Evolutionary conservation across 2,888 invertebrate genomes (phyloP), one percentile per base, ranked within the genome.

Genomic region (Odontocolon sp.): DNA sequence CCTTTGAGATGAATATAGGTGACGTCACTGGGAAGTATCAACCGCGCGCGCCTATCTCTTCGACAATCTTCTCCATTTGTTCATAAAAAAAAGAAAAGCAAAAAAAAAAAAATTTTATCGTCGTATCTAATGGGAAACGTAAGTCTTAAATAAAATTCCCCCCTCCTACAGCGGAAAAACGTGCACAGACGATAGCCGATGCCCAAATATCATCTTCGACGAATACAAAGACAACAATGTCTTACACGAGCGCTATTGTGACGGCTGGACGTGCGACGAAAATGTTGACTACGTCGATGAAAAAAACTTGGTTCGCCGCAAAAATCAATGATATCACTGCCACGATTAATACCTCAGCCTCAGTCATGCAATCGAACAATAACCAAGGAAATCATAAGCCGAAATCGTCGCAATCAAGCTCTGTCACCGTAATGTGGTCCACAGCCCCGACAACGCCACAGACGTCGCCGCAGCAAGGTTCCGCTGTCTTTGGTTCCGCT

Each of bases 261-360:
- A 92, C 92, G 23, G 90, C 92, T 16, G 92, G 92, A 38, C 90
- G 91, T 77, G 86, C 89, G 38, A 87, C 89, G 36, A 89, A 90
- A 79, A 87, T 87, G 40, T 91, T 92, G 14, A 92, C 92, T 68
- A 92, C 93, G 82, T 92, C 92, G 64, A 92, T 94, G n/a, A 92
- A 93, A 54, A 94, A 94, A 90, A 94, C 95, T 1, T 69, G 72
- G 64, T 95, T 95, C 91, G 95, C 95, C 14, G 95, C 95, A 68
- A 95, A 95, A 90, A 92, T 95, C 68, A 94, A 94, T 5, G 93
- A 94, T 90, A 90, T 91, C 84, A 91, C 91, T 82, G 87, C 89
- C 71, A 83, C 88, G 57, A 83, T 70, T 70, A 81, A 87, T 78
- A 78, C 82, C 83, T 74, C 86, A 68, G 73, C 86, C 26, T 83